Percentiles rank a stretch among this genome's conserved stretches.
Evolutionary conservation across 2,888 invertebrate genomes (phyloP).

Genomic region (Bugula neritina): DNA sequence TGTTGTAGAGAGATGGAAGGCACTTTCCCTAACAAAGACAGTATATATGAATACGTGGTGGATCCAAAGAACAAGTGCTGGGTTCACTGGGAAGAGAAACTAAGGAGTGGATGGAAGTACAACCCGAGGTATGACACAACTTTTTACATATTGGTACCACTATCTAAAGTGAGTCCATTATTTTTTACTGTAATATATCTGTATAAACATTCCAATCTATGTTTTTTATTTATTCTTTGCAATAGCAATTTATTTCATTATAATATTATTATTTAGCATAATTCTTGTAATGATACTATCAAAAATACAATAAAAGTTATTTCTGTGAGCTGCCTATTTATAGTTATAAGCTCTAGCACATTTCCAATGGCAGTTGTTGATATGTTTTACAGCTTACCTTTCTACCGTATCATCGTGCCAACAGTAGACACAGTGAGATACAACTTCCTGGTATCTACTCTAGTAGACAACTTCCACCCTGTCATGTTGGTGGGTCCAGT

Average conservation of each 20-base stretch:
- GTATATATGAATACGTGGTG: conserved; percentile 83
- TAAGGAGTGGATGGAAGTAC: conserved; percentile 70
- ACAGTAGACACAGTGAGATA: conserved; percentile 83
- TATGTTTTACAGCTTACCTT: conserved; percentile 67
- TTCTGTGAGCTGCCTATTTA: too few relatives aligned
- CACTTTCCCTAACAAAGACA: conserved; percentile 75
- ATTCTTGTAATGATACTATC: too few relatives aligned
- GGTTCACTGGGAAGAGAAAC: conserved; percentile 72
- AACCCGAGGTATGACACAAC: conserved; percentile 61
- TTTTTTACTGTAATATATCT: too few relatives aligned
- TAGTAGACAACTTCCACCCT: conserved; percentile 64
- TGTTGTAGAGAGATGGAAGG: conserved; percentile 48
- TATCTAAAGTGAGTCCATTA: too few relatives aligned
- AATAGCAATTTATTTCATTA: too few relatives aligned
- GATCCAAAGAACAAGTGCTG: conserved; percentile 67
- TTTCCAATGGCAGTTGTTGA: too few relatives aligned
- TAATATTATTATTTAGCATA: too few relatives aligned
- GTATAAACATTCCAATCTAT: too few relatives aligned
- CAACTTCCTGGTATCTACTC: conserved; percentile 65
- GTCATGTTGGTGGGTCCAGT: conserved; percentile 75
- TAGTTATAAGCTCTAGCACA: too few relatives aligned
- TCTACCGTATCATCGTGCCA: conserved; percentile 77
- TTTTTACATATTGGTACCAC: too few relatives aligned
- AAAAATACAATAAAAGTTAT: too few relatives aligned
- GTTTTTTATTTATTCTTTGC: too few relatives aligned